Conservation (phyloP, 2,113 vertebrate genomes). For the Pithys albifrons region DNA sequence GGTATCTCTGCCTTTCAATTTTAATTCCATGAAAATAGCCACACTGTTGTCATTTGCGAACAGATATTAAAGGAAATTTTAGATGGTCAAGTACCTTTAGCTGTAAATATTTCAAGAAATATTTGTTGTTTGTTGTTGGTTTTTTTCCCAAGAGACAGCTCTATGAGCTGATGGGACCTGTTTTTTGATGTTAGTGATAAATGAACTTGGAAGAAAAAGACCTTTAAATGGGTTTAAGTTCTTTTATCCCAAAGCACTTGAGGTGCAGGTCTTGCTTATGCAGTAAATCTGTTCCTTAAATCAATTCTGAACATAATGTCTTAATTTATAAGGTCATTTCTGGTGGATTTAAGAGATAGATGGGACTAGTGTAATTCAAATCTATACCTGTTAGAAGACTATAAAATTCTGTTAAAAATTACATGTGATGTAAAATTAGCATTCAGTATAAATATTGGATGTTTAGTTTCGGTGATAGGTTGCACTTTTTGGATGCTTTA, state of each 20-base stretch:
- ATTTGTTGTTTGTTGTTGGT: background rate
- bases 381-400: background rate
- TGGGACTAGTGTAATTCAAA: background rate
- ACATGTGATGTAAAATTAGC: background rate
- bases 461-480: background rate
- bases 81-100: background rate
- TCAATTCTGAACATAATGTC: background rate
- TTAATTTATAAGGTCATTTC: background rate
- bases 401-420: background rate
- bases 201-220: background rate
- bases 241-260: background rate
- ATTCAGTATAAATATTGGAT: background rate
- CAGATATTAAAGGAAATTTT: background rate
- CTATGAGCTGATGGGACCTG: background rate
- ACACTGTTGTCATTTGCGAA: background rate
- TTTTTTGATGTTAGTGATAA: background rate
- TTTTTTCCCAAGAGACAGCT: background rate
- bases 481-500: background rate
- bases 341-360: background rate
- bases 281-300: background rate
- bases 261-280: background rate
- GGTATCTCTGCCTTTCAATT: background rate
- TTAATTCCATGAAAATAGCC: background rate
- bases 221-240: background rate
- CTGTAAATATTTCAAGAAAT: background rate